Conservation (phyloP, 2,888 invertebrate species). For the Cataglyphis albicans region DNA sequence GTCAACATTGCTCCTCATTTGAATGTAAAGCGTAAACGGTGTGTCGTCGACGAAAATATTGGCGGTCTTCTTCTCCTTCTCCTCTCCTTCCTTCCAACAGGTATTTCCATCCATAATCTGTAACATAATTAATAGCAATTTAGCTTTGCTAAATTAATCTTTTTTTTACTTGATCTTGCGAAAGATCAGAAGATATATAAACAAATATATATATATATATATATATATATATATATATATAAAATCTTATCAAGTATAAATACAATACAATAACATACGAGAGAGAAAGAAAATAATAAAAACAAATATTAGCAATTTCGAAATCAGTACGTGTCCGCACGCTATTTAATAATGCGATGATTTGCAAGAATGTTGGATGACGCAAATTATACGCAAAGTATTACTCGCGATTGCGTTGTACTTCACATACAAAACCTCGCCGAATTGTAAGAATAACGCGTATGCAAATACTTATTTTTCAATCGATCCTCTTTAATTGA, state of each 20-base stretch:
- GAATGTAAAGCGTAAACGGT: no score
- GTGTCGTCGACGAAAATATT: no score
- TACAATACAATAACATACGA: not conserved
- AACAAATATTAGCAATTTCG: not conserved
- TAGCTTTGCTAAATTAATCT: no score
- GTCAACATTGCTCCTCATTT: no score
- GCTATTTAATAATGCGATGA: conserved; percentile 30
- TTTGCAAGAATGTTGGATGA: not conserved
- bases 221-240: no score
- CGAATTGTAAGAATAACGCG: not conserved
- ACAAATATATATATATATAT: no score
- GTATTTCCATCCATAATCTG: no score
- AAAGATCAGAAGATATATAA: no score
- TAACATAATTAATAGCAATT: no score
- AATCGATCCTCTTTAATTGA: not conserved
- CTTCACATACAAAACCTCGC: not conserved
- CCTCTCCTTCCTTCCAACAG: no score
- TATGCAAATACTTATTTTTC: not conserved
- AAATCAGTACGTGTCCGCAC: not conserved
- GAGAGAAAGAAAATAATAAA: not conserved
- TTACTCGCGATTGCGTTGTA: not conserved
- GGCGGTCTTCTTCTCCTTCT: no score
- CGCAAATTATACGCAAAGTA: not conserved
- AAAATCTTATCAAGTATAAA: not conserved
- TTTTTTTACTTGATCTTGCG: no score